Percentiles rank a stretch among this genome's conserved stretches.
These are phyloP conservation scores for Drosophila orosa DNA, from an alignment of 1,140 invertebrate species.

Conservation along the genomic window DNA sequence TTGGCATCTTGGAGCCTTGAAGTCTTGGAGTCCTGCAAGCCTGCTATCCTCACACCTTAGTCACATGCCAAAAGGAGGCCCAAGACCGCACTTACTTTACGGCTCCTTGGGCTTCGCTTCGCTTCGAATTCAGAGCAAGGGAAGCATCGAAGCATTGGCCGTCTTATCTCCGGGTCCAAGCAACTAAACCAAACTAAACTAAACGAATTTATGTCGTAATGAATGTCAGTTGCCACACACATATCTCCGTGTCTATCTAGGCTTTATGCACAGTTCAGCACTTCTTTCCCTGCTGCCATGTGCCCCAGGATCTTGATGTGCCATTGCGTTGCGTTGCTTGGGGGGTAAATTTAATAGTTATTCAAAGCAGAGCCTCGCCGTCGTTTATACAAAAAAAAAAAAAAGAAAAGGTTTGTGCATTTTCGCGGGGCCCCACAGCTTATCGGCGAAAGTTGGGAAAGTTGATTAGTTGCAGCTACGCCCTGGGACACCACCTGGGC, in stretches of 20 bases:
- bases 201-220: constrained; percentile 77
- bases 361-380: constrained; percentile 20
- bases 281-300: constrained; percentile 26
- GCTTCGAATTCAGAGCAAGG: not conserved
- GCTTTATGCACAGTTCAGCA: constrained; percentile 65
- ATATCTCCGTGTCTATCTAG: constrained; percentile 67
- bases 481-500: not conserved
- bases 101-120: constrained; percentile 9
- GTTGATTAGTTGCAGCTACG: constrained; percentile 36
- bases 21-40: not conserved
- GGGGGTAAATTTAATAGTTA: constrained; percentile 47
- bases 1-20: not conserved
- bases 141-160: constrained; percentile 7
- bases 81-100: constrained; percentile 12
- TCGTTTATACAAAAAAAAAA: not conserved
- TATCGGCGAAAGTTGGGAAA: constrained; percentile 36
- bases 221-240: constrained; percentile 65
- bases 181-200: constrained; percentile 67
- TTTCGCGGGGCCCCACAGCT: constrained; percentile 26
- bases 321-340: not conserved
- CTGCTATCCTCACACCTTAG: constrained; percentile 18
- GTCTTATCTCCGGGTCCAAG: constrained; percentile 41
- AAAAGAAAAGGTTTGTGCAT: constrained; percentile 22
- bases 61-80: constrained; percentile 36
- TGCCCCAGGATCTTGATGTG: constrained; percentile 20